These are phyloP conservation scores for Oxycera nigricornis DNA, from an alignment of 2,888 invertebrate species.

Conservation along the genomic window DNA sequence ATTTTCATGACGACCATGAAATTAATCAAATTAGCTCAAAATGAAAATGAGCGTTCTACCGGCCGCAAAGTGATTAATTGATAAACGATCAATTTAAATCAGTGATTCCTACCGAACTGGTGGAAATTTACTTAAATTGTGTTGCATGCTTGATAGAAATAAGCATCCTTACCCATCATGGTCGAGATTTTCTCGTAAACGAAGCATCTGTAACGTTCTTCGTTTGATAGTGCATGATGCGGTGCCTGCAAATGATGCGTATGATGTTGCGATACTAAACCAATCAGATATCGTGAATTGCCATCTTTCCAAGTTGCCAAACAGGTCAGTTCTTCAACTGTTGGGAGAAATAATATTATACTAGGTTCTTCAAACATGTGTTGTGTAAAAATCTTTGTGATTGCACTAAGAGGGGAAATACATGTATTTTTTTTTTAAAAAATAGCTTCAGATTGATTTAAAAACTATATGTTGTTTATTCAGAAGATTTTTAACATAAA, in stretches of 20 bases:
- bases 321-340: slow-evolving; percentile 91
- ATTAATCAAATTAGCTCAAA: too few species aligned
- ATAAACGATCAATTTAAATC: too few species aligned
- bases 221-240: slow-evolving; percentile 87
- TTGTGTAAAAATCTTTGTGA: not conserved
- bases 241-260: slow-evolving; percentile 62
- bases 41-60: too few species aligned
- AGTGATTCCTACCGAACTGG: too few species aligned
- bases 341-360: not conserved
- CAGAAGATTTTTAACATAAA: too few species aligned
- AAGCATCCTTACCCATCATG: slow-evolving; percentile 62
- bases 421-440: too few species aligned
- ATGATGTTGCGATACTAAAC: slow-evolving; percentile 77
- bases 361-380: not conserved
- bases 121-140: too few species aligned
- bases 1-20: too few species aligned
- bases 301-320: slow-evolving; percentile 94
- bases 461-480: too few species aligned
- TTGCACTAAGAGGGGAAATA: too few species aligned
- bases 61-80: too few species aligned
- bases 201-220: slow-evolving; percentile 93
- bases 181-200: slow-evolving; percentile 86
- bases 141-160: not conserved
- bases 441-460: too few species aligned
- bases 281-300: slow-evolving; percentile 87